Evolutionary conservation across 2,888 invertebrate genomes (phyloP).

Genomic region (Dasypogon diadema): DNA sequence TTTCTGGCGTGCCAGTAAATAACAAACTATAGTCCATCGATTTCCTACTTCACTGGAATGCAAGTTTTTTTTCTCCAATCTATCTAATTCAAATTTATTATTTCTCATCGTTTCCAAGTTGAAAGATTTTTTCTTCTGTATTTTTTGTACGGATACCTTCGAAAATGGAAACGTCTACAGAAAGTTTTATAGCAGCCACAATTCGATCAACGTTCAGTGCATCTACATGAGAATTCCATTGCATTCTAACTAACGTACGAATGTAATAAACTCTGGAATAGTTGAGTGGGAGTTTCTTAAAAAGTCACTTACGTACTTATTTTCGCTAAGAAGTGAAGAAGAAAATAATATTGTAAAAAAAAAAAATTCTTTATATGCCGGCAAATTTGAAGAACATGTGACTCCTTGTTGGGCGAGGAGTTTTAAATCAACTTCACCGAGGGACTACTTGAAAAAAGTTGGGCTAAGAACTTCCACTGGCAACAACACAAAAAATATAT

Average conservation of each 20-base stretch:
- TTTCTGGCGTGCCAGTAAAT: slow-evolving; percentile 28
- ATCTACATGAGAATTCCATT: slow-evolving; percentile 39
- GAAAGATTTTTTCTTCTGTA: slow-evolving; percentile 6
- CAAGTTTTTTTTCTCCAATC: slow-evolving; percentile 37
- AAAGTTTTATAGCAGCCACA: not conserved
- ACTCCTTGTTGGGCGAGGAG: slow-evolving; percentile 44
- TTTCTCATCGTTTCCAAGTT: slow-evolving; percentile 2
- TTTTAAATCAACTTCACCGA: slow-evolving; percentile 35
- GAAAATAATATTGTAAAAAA: not conserved
- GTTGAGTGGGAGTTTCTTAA: not conserved
- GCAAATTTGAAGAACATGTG: slow-evolving; percentile 51
- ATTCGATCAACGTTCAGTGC: slow-evolving; percentile 21
- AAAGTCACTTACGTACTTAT: not conserved
- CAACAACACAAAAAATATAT: slow-evolving; percentile 28
- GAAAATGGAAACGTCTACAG: slow-evolving; percentile 4
- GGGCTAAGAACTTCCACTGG: slow-evolving; percentile 16
- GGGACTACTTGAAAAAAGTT: slow-evolving; percentile 9
- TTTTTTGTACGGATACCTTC: not conserved
- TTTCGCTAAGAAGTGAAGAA: not conserved
- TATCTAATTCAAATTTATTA: slow-evolving; percentile 38
- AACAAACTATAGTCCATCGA: not conserved
- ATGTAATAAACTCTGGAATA: not conserved
- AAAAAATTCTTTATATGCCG: slow-evolving; percentile 8
- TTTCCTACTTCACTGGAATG: not conserved
- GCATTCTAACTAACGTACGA: slow-evolving; percentile 22